These are phyloP conservation scores for Siderastrea siderea DNA, from an alignment of 92 coral and sea anemone species.

Conservation along the genomic window DNA sequence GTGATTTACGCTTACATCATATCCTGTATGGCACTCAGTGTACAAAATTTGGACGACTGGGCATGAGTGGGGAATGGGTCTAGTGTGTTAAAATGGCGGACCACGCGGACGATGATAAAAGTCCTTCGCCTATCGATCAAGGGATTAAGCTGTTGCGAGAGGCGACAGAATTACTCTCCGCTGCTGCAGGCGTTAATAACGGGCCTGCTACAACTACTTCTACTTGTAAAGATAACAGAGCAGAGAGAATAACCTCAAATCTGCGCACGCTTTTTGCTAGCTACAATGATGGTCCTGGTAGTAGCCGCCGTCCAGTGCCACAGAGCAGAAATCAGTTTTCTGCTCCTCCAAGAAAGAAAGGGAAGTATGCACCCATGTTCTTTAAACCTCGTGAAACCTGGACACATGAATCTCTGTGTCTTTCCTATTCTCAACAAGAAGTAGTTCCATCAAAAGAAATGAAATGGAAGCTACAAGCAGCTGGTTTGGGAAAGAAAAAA, in stretches of 20 bases:
- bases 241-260: neutral
- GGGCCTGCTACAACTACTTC: no score
- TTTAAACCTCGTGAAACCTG: constrained; percentile 29
- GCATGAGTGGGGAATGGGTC: no score
- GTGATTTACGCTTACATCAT: no score
- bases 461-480: constrained; percentile 38
- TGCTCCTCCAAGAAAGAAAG: constrained; percentile 7
- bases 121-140: no score
- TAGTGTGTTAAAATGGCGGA: no score
- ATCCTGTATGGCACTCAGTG: no score
- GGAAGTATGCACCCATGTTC: neutral
- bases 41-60: no score
- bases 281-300: neutral
- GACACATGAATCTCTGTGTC: constrained; percentile 22
- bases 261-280: neutral
- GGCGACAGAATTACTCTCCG: no score
- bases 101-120: no score
- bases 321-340: constrained; percentile 10
- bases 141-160: no score
- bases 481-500: constrained; percentile 36
- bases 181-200: no score
- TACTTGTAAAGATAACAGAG: neutral
- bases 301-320: neutral
- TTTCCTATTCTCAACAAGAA: neutral
- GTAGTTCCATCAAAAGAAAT: constrained; percentile 3